These are phyloP conservation scores for Crax fasciolata DNA, from an alignment of 2,797 vertebrate species.

Conservation along the genomic window DNA sequence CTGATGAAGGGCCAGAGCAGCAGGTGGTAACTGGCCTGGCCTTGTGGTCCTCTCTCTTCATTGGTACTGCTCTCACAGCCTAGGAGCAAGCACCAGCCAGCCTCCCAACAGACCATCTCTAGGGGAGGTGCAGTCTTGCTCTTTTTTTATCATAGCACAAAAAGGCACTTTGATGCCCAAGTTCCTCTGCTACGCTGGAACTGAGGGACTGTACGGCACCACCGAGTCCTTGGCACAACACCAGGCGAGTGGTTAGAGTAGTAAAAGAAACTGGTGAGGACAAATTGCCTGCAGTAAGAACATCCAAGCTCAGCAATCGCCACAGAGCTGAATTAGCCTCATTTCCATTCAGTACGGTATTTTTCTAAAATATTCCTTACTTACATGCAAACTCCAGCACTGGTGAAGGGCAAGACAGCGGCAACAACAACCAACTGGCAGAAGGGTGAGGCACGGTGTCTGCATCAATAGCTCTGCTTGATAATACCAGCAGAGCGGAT, in stretches of 20 bases:
- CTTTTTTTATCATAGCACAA: not conserved
- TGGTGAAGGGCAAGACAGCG: not conserved
- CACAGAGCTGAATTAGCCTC: not conserved
- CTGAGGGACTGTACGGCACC: not conserved
- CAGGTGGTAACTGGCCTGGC: not conserved
- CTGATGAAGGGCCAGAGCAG: not conserved
- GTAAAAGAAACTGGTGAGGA: not conserved
- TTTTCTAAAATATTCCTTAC: not conserved
- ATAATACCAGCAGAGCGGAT: not conserved
- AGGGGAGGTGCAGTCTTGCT: not conserved
- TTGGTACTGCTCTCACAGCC: not conserved
- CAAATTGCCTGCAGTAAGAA: not conserved
- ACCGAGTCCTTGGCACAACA: not conserved
- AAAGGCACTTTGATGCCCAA: not conserved
- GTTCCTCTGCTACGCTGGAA: not conserved
- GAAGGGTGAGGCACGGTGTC: not conserved
- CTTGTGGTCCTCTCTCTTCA: not conserved
- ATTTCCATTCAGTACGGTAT: not conserved
- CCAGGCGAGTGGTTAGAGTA: not conserved
- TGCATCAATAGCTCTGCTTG: not conserved
- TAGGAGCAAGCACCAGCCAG: not conserved
- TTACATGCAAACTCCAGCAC: not conserved
- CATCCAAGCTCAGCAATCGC: not conserved
- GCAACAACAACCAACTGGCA: not conserved
- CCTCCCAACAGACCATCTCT: not conserved